phyloP scores from a whole-genome alignment of 1,140 invertebrate genomes.

The Theocolax elegans region DNA sequence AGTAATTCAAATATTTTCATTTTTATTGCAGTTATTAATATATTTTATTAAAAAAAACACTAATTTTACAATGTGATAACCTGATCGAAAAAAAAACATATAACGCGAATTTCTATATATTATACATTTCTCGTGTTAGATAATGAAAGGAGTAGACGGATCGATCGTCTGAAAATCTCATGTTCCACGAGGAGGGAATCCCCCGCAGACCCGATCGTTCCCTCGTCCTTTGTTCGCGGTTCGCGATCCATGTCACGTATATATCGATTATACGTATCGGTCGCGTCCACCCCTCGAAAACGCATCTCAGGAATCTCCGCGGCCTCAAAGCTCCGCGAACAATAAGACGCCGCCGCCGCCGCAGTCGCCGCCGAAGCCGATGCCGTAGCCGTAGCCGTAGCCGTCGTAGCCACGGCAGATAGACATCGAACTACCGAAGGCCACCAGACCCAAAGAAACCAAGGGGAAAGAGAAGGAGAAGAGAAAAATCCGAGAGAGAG shows the following conservation, averaged over 20 bases:
- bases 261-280: constrained; percentile 45
- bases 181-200: too few relatives aligned
- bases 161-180: too few relatives aligned
- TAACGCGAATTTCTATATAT: too few relatives aligned
- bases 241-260: constrained; percentile 53
- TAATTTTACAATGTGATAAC: too few relatives aligned
- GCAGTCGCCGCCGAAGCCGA: constrained; percentile 44
- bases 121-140: too few relatives aligned
- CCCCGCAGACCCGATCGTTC: too few relatives aligned
- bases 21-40: too few relatives aligned
- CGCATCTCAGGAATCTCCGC: constrained; percentile 43
- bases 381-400: constrained; percentile 9
- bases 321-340: constrained; percentile 60
- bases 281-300: not conserved
- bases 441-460: constrained; percentile 37
- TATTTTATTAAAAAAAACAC: too few relatives aligned
- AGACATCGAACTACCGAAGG: constrained; percentile 47
- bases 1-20: too few relatives aligned
- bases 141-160: too few relatives aligned
- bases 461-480: constrained; percentile 42
- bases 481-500: constrained; percentile 42
- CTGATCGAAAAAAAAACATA: too few relatives aligned
- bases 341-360: constrained; percentile 54
- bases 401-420: constrained; percentile 34
- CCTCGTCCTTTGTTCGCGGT: too few relatives aligned